Conservation (phyloP, 2,113 vertebrate species). For the Rhinichthys klamathensis region DNA sequence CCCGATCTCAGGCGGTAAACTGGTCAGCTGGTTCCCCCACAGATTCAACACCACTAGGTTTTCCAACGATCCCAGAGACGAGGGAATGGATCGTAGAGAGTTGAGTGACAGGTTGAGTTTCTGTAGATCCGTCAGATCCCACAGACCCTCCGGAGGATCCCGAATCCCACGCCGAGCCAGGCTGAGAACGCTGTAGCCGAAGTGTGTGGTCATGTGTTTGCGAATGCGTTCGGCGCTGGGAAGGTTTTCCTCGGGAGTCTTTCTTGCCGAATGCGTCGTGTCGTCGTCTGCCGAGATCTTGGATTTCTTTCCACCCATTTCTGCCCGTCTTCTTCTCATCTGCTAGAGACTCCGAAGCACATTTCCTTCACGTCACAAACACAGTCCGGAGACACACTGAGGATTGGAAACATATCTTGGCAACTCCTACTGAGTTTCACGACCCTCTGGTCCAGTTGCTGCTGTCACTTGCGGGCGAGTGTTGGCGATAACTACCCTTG, state of each 20-base stretch:
- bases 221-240: conserved; percentile 66
- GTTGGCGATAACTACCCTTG: conserved; percentile 68
- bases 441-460: conserved; percentile 75
- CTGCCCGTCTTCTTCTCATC: neutral
- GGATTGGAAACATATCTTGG: conserved; percentile 43
- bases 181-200: conserved; percentile 80
- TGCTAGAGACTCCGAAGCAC: neutral
- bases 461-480: conserved; percentile 75
- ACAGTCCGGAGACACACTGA: neutral
- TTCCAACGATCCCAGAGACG: conserved; percentile 78
- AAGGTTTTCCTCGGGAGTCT: conserved; percentile 74
- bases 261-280: conserved; percentile 49
- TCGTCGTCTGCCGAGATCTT: conserved; percentile 62
- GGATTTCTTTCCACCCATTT: conserved; percentile 78
- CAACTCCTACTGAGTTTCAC: conserved; percentile 69
- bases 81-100: conserved; percentile 76
- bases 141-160: conserved; percentile 83
- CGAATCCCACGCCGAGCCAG: conserved; percentile 85
- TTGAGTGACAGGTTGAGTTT: conserved; percentile 92
- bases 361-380: neutral
- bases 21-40: conserved; percentile 83
- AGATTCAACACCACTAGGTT: conserved; percentile 88
- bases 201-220: conserved; percentile 63
- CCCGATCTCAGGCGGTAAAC: conserved; percentile 84
- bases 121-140: conserved; percentile 85